Evolutionary conservation across 2,113 vertebrate genomes (phyloP).

Genomic region (Leptobrachium ailaonicum): DNA sequence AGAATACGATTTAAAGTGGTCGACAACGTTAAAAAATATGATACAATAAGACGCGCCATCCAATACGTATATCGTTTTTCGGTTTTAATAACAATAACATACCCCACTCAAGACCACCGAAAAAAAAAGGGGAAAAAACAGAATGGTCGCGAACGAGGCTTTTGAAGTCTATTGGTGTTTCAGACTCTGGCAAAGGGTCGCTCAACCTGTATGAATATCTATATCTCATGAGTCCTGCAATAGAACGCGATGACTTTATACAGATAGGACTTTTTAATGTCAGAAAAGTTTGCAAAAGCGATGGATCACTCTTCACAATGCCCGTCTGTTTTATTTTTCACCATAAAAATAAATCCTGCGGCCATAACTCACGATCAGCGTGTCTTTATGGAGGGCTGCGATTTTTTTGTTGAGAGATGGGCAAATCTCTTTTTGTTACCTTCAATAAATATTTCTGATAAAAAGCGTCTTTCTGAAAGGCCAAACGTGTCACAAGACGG

Average conservation of each 20-base stretch:
- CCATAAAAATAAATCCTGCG: constrained; percentile 16
- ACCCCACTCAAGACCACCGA: no score
- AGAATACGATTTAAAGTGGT: no score
- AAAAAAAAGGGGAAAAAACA: no score
- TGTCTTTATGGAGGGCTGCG: background rate
- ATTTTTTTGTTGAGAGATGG: constrained; percentile 3
- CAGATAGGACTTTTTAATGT: background rate
- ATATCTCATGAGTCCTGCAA: background rate
- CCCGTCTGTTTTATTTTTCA: constrained; percentile 17
- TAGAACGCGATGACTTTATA: background rate
- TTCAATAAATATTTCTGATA: constrained; percentile 38
- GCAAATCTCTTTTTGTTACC: constrained; percentile 15
- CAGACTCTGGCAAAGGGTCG: no score
- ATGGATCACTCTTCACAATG: constrained; percentile 17
- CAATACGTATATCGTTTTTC: no score
- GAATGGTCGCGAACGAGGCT: no score
- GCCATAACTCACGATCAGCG: constrained; percentile 21
- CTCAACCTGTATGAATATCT: no score
- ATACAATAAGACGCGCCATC: no score
- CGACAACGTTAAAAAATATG: no score
- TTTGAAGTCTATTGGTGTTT: no score
- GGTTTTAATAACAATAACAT: no score
- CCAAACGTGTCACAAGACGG: constrained; percentile 16
- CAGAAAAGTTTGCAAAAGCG: constrained; percentile 39
- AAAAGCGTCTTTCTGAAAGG: constrained; percentile 21